Percentiles rank a stretch among this genome's conserved stretches.
Evolutionary conservation across 2,113 vertebrate species (phyloP).

Genomic region (Xerus inauris): DNA sequence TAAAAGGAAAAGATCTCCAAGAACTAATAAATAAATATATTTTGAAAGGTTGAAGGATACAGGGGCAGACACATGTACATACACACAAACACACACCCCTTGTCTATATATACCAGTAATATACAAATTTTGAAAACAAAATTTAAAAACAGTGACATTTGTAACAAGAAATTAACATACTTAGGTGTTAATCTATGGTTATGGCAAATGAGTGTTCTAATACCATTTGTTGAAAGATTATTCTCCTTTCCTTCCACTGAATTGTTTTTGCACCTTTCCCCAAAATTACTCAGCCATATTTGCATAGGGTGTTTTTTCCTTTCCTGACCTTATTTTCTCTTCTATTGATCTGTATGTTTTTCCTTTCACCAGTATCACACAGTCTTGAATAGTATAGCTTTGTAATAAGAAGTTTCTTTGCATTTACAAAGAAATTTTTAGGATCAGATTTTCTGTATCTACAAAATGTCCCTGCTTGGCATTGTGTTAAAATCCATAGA

Average conservation of each 20-base stretch:
- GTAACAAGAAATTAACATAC: too few relatives aligned
- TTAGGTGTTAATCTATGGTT: too few relatives aligned
- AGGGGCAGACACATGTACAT: too few relatives aligned
- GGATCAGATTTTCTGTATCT: neutral
- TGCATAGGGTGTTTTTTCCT: neutral
- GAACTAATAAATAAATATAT: too few relatives aligned
- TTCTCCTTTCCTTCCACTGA: neutral
- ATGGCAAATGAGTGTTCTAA: neutral
- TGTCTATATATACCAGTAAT: too few relatives aligned
- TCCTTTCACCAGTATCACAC: neutral
- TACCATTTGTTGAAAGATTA: neutral
- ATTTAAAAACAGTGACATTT: too few relatives aligned
- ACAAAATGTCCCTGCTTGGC: neutral
- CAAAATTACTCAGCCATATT: slow-evolving; percentile 22
- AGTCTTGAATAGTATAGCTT: neutral
- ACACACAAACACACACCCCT: too few relatives aligned
- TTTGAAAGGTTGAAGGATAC: too few relatives aligned
- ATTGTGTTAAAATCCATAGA: neutral
- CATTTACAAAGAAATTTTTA: neutral
- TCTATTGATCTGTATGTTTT: neutral
- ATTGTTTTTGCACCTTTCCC: neutral
- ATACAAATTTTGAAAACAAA: too few relatives aligned
- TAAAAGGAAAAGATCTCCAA: too few relatives aligned
- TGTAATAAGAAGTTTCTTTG: neutral
- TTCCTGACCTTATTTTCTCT: neutral